These are phyloP conservation scores for Rambutsinella grinnellia DNA, from an alignment of 2,888 invertebrate genomes.

Conservation along the genomic window DNA sequence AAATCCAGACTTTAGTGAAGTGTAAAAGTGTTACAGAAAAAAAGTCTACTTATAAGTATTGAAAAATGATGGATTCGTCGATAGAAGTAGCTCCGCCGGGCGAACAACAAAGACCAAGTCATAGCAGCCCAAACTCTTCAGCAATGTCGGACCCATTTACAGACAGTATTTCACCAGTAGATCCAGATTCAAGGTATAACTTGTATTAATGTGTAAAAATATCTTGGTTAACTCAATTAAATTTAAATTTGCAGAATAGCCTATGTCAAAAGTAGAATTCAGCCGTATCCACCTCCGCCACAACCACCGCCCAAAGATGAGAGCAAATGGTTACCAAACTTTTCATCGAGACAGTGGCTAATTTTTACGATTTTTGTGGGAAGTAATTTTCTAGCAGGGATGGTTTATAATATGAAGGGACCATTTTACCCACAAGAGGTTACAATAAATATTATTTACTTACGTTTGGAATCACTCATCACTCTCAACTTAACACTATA, in stretches of 20 bases:
- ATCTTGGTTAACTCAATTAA: not conserved
- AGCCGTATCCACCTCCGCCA: not conserved
- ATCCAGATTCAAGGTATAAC: conserved; percentile 19
- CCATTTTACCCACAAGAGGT: conserved; percentile 59
- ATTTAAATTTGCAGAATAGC: not conserved
- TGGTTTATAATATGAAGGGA: conserved; percentile 56
- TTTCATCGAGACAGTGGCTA: conserved; percentile 44
- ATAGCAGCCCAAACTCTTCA: conserved; percentile 38
- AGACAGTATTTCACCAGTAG: conserved; percentile 28
- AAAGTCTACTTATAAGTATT: not conserved
- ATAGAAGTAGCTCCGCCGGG: not conserved
- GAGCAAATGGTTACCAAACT: conserved; percentile 23
- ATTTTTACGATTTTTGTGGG: conserved; percentile 43
- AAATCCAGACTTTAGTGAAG: no score
- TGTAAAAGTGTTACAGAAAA: not conserved
- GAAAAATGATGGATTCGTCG: not conserved
- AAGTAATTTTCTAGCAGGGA: conserved; percentile 46
- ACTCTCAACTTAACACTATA: no score
- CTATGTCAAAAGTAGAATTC: not conserved
- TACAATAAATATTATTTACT: not conserved
- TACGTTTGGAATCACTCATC: no score
- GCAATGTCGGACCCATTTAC: conserved; percentile 36
- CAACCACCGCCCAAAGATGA: not conserved
- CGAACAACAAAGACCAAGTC: conserved; percentile 24
- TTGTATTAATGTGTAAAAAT: no score